Percentiles rank a stretch among this genome's conserved stretches.
phyloP scores from a whole-genome alignment of 2,888 invertebrate species.

The Tetanocera ferruginea region DNA sequence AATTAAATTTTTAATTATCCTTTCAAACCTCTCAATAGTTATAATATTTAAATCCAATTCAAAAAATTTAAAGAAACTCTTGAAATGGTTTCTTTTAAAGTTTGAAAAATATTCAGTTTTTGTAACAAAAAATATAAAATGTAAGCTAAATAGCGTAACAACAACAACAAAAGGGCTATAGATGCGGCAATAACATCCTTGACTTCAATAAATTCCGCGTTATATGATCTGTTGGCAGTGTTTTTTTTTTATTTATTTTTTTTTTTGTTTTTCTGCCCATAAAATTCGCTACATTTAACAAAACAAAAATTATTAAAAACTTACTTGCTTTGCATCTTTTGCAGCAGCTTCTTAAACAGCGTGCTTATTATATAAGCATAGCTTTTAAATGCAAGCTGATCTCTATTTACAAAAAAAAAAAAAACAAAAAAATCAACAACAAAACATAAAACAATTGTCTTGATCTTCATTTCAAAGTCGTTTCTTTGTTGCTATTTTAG shows the following conservation, averaged over 20 bases:
- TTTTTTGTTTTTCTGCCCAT: neutral
- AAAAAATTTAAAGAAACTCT: too few relatives aligned
- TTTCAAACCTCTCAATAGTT: too few relatives aligned
- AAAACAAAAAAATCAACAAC: neutral
- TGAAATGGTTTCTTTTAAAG: too few relatives aligned
- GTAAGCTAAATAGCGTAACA: too few relatives aligned
- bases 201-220: slow-evolving; percentile 63
- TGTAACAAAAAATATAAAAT: too few relatives aligned
- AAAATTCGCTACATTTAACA: neutral
- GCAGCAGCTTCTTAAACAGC: neutral
- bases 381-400: neutral
- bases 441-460: slow-evolving; percentile 7
- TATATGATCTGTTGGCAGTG: slow-evolving; percentile 42
- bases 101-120: too few relatives aligned
- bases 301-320: neutral
- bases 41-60: too few relatives aligned
- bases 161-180: slow-evolving; percentile 23
- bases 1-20: too few relatives aligned
- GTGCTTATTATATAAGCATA: neutral
- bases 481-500: slow-evolving; percentile 23
- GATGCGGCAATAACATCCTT: slow-evolving; percentile 63
- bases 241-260: neutral
- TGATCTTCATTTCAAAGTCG: slow-evolving; percentile 37
- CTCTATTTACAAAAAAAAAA: neutral
- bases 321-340: neutral